phyloP scores from a whole-genome alignment of 2,113 vertebrate genomes.

The Amblyornis subalaris region DNA sequence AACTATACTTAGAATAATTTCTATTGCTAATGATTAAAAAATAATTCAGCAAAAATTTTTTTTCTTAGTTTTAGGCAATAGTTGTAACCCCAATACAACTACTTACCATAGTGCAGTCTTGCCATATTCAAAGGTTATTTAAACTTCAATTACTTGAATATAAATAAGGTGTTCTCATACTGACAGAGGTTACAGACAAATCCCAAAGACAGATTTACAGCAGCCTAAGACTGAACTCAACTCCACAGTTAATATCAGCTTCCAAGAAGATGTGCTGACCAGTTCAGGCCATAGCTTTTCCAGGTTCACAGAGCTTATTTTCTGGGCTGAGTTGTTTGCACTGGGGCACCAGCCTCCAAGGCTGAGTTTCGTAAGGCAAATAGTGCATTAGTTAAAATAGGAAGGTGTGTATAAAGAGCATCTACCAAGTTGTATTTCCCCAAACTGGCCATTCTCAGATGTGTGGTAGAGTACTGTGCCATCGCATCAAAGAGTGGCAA shows the following conservation, averaged over 20 bases:
- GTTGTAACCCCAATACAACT: neutral
- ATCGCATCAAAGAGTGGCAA: accelerated
- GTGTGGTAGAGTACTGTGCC: neutral
- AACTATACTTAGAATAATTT: neutral
- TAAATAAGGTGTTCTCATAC: neutral
- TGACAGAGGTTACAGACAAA: neutral
- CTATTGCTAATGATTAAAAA: neutral
- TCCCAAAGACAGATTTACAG: neutral
- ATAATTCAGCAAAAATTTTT: neutral
- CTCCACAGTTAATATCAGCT: neutral
- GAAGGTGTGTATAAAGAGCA: neutral
- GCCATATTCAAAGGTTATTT: neutral
- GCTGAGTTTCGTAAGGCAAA: neutral
- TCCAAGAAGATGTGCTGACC: neutral
- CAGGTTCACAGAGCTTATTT: neutral
- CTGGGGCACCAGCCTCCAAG: neutral
- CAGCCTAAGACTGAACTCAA: neutral
- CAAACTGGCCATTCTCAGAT: neutral
- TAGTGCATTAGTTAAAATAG: neutral
- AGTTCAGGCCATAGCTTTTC: neutral
- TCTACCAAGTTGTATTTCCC: neutral
- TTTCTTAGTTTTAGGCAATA: neutral
- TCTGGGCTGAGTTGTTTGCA: neutral
- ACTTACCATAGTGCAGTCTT: neutral
- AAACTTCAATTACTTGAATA: neutral